Percentiles rank a stretch among this genome's conserved stretches.
Conservation (phyloP, 2,888 invertebrate genomes). For the Stictocephala bisonia region DNA sequence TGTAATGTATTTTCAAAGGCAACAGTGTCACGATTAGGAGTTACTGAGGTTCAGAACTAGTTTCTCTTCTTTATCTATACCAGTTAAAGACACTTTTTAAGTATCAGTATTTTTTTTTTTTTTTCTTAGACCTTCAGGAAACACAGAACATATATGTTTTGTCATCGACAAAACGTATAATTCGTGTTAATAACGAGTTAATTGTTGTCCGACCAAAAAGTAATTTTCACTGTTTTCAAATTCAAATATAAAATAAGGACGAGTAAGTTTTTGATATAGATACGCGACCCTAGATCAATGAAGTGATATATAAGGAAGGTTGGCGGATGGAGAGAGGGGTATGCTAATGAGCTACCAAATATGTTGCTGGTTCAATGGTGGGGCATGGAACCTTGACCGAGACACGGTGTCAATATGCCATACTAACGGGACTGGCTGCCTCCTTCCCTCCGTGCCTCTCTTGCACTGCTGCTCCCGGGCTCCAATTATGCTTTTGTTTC, state of each 20-base stretch:
- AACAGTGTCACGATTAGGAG: no score
- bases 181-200: no score
- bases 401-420: conserved; percentile 37
- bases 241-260: neutral
- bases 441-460: neutral
- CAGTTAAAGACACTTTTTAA: neutral
- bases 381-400: conserved; percentile 13
- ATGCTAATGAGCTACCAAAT: conserved; percentile 32
- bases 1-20: no score
- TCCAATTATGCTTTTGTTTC: neutral
- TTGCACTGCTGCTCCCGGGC: neutral
- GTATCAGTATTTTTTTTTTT: neutral
- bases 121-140: neutral
- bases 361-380: conserved; percentile 5
- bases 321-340: neutral
- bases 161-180: no score
- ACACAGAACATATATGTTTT: no score
- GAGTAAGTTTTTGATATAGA: neutral
- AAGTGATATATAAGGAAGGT: neutral
- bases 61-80: neutral
- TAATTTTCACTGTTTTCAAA: no score
- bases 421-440: neutral
- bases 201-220: no score
- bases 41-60: neutral
- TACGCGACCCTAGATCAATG: neutral